phyloP scores from a whole-genome alignment of 2,113 vertebrate species.

The Guaruba guarouba region DNA sequence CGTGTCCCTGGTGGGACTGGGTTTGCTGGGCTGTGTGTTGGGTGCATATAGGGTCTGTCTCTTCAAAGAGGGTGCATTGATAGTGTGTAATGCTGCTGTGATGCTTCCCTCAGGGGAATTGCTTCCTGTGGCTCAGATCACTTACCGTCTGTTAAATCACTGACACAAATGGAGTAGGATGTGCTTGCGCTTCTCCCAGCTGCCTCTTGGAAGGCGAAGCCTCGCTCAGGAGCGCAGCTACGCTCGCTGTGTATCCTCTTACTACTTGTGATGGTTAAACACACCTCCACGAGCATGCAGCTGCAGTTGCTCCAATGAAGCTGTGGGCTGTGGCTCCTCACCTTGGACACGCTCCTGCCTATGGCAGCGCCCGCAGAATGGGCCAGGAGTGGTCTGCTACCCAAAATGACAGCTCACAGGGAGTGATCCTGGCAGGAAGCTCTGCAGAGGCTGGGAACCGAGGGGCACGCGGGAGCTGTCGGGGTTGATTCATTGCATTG shows the following conservation, averaged over 20 bases:
- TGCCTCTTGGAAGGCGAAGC: not conserved
- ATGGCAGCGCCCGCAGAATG: fast-evolving
- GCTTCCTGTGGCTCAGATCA: not conserved
- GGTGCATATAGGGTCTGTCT: fast-evolving
- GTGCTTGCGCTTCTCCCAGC: fast-evolving
- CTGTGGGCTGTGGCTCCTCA: fast-evolving
- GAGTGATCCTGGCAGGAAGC: fast-evolving
- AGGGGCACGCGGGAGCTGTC: fast-evolving
- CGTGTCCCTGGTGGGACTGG: not conserved
- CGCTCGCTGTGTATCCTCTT: fast-evolving
- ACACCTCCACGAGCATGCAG: fast-evolving
- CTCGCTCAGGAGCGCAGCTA: fast-evolving
- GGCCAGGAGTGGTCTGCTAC: fast-evolving
- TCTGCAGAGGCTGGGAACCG: fast-evolving
- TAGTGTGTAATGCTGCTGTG: fast-evolving
- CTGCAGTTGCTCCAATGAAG: fast-evolving
- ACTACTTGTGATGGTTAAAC: fast-evolving
- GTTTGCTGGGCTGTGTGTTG: fast-evolving
- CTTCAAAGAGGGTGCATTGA: fast-evolving
- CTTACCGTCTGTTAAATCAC: fast-evolving
- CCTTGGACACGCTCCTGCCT: fast-evolving
- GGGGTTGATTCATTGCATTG: fast-evolving
- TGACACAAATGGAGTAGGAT: fast-evolving
- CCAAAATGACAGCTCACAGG: fast-evolving
- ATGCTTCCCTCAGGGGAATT: not conserved